phyloP scores from a whole-genome alignment of 2,888 invertebrate species.

The Teinopalpus imperialis region DNA sequence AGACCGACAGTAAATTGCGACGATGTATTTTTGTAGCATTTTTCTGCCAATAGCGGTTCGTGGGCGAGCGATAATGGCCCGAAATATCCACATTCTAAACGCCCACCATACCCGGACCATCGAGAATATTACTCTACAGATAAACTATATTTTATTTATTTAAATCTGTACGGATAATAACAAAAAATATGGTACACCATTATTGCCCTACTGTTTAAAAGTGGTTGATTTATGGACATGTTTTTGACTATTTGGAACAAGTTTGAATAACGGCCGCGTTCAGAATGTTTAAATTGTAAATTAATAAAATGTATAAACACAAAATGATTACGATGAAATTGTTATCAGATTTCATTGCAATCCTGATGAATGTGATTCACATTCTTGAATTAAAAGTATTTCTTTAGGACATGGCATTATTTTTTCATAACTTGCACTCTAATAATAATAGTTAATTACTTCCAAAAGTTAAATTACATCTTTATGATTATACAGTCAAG shows the following conservation, averaged over 20 bases:
- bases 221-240: conserved; percentile 21
- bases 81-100: conserved; percentile 69
- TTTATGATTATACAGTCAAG: too few species aligned
- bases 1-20: conserved; percentile 55
- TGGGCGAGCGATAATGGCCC: conserved; percentile 71
- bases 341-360: too few species aligned
- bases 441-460: too few species aligned
- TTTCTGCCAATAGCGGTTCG: conserved; percentile 69
- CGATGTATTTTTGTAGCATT: conserved; percentile 68
- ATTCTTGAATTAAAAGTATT: too few species aligned
- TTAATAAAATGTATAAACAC: too few species aligned
- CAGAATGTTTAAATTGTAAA: not conserved
- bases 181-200: conserved; percentile 21
- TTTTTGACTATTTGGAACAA: conserved; percentile 14
- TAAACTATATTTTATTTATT: conserved; percentile 49
- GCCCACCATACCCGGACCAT: conserved; percentile 63
- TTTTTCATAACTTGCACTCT: too few species aligned
- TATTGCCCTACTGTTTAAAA: conserved; percentile 18
- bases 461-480: too few species aligned
- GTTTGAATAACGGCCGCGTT: conserved; percentile 7
- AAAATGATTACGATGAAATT: too few species aligned
- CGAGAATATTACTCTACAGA: conserved; percentile 61
- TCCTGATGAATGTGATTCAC: too few species aligned
- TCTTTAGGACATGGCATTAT: too few species aligned
- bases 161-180: conserved; percentile 39